A percentile compares a stretch with the other conserved stretches of the same genome.
Conservation (phyloP, 2,888 invertebrate genomes). For the Balanococcus diminutus region DNA sequence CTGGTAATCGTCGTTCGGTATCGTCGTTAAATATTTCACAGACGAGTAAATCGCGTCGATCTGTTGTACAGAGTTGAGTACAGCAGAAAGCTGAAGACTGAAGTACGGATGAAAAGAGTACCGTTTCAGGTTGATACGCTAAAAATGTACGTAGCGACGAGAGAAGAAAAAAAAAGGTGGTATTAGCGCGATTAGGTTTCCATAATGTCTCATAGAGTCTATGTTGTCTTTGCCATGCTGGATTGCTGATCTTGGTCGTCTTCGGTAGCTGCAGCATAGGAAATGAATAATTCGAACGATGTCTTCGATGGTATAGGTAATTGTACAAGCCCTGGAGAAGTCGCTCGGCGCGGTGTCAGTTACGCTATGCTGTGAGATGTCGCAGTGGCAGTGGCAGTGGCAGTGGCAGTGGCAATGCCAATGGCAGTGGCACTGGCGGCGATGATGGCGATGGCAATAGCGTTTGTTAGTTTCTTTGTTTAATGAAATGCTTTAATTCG, state of each 20-base stretch:
- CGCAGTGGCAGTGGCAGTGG: not conserved
- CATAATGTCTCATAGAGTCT: conserved; percentile 30
- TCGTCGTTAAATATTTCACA: not conserved
- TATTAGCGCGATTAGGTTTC: conserved; percentile 50
- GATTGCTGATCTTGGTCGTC: not conserved
- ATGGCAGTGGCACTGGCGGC: not conserved
- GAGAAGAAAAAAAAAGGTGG: not conserved
- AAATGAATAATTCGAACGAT: conserved; percentile 41
- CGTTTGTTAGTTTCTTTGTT: conserved; percentile 50
- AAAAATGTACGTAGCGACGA: not conserved
- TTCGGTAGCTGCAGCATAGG: not conserved
- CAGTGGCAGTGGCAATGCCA: not conserved
- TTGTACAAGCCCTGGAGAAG: not conserved
- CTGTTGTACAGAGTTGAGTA: too few species aligned
- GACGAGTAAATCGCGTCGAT: not conserved
- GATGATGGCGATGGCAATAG: not conserved
- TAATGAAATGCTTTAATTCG: conserved; percentile 54
- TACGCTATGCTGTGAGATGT: not conserved
- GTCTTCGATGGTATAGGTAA: not conserved
- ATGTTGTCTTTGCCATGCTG: not conserved
- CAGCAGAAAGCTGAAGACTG: not conserved
- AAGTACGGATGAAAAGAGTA: not conserved
- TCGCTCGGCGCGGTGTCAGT: not conserved
- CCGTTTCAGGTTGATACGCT: not conserved
- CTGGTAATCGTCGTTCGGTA: not conserved